These are phyloP conservation scores for Hemichromis elongatus DNA, from an alignment of 2,113 vertebrate genomes.

Conservation along the genomic window DNA sequence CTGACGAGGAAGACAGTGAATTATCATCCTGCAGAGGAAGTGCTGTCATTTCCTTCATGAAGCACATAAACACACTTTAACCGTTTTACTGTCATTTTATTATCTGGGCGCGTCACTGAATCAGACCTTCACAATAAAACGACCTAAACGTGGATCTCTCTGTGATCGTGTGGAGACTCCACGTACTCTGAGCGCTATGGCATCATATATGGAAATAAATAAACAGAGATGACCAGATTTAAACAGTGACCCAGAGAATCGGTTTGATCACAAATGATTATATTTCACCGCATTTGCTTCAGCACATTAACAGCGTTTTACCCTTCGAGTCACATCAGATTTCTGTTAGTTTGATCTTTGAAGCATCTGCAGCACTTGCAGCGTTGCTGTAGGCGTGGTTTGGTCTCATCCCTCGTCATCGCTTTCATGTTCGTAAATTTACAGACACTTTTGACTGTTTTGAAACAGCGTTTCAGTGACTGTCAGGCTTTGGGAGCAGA, in stretches of 20 bases:
- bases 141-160: fast-evolving
- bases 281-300: fast-evolving
- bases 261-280: background rate
- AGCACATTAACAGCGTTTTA: background rate
- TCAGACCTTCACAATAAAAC: background rate
- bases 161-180: background rate
- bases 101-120: fast-evolving
- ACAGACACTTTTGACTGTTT: background rate
- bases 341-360: background rate
- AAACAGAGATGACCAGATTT: fast-evolving
- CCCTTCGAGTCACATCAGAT: background rate
- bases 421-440: background rate
- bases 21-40: background rate
- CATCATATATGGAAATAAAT: background rate
- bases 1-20: background rate
- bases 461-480: background rate
- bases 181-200: background rate
- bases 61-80: background rate
- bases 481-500: background rate
- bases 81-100: background rate
- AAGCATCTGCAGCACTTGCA: background rate
- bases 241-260: background rate
- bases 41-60: too few relatives aligned
- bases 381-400: background rate
- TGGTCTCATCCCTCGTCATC: background rate